Evolutionary conservation across 2,888 invertebrate genomes (phyloP).

Genomic region (Andrena hattorfiana): DNA sequence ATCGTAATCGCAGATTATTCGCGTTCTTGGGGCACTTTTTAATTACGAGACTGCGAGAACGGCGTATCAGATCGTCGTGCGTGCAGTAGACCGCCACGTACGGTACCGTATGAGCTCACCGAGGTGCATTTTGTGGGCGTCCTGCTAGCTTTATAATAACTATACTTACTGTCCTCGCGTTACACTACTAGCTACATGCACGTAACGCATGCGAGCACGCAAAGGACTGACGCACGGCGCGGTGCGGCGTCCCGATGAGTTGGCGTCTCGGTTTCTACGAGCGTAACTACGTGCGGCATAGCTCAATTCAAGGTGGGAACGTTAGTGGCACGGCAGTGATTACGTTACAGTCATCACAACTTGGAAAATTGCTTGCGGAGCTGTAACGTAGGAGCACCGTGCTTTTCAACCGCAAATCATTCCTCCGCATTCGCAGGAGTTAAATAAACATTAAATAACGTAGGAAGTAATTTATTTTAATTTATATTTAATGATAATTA

Average conservation of each 20-base stretch:
- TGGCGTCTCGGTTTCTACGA: slow-evolving; percentile 19
- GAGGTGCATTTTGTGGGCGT: slow-evolving; percentile 69
- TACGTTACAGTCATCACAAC: slow-evolving; percentile 70
- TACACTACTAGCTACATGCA: slow-evolving; percentile 66
- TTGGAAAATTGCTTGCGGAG: slow-evolving; percentile 59
- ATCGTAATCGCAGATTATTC: slow-evolving; percentile 9
- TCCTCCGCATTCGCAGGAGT: neutral
- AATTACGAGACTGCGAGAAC: slow-evolving; percentile 39
- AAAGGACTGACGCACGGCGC: slow-evolving; percentile 44
- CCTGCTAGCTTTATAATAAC: slow-evolving; percentile 76
- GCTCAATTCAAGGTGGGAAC: slow-evolving; percentile 56
- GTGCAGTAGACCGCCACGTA: slow-evolving; percentile 33
- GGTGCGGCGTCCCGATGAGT: slow-evolving; percentile 34
- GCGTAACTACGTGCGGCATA: slow-evolving; percentile 53
- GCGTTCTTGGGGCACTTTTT: slow-evolving; percentile 35
- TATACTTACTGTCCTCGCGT: slow-evolving; percentile 78
- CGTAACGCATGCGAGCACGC: slow-evolving; percentile 75
- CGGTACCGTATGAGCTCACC: slow-evolving; percentile 31
- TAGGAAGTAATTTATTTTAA: too few relatives aligned
- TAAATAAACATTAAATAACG: too few relatives aligned
- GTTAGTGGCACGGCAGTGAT: slow-evolving; percentile 64
- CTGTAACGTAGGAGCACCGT: slow-evolving; percentile 61
- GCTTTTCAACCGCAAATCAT: slow-evolving; percentile 63
- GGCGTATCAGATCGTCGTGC: slow-evolving; percentile 31
- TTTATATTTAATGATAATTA: too few relatives aligned